Evolutionary conservation across 2,113 vertebrate genomes (phyloP).

Genomic region (Tyrannus savana): DNA sequence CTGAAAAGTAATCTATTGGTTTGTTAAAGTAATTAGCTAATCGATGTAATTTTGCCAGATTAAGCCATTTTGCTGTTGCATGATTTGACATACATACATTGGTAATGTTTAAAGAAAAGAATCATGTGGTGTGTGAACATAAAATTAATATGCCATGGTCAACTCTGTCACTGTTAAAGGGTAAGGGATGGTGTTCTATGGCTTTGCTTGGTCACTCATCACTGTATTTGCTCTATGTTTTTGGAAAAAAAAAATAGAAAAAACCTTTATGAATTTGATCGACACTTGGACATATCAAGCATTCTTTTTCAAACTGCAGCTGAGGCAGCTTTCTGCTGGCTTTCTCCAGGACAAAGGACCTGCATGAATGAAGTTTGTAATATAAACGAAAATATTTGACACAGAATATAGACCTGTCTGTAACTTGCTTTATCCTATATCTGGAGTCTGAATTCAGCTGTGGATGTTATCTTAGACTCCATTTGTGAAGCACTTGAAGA

Average conservation of each 20-base stretch:
- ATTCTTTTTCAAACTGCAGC: not conserved
- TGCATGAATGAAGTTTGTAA: not conserved
- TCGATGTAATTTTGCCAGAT: not conserved
- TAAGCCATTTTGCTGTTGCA: not conserved
- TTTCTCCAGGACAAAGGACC: not conserved
- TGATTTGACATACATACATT: not conserved
- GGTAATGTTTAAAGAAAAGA: not conserved
- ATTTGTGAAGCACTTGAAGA: not conserved
- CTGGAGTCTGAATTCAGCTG: not conserved
- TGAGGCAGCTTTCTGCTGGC: not conserved
- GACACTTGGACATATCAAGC: not conserved
- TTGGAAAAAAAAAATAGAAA: not conserved
- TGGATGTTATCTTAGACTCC: not conserved
- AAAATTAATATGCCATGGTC: not conserved
- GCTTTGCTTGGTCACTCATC: not conserved
- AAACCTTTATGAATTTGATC: not conserved
- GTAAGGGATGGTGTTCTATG: not conserved
- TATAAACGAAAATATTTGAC: not conserved
- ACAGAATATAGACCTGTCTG: not conserved
- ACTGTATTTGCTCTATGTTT: not conserved
- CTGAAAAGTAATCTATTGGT: not conserved
- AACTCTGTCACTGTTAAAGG: conserved; percentile 20
- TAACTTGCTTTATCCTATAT: not conserved
- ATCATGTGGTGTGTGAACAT: not conserved
- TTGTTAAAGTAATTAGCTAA: not conserved